Conservation (phyloP, 2,888 invertebrate species). For the Pristionchus entomophagus region DNA sequence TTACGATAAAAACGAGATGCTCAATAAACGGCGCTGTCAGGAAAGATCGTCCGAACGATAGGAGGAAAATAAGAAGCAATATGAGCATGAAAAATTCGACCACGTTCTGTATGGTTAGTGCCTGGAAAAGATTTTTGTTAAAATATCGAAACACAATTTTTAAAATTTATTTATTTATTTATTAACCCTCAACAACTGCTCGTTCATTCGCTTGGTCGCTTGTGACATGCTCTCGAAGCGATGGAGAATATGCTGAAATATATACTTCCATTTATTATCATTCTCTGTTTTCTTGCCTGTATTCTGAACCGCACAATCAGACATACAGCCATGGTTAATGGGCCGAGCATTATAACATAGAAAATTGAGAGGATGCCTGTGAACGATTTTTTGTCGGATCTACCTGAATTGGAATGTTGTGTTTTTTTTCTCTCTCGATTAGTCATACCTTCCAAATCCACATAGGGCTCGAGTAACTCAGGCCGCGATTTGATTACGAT, state of each 20-base stretch:
- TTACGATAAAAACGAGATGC: slow-evolving; percentile 13
- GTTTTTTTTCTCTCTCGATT: neutral
- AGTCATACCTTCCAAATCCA: slow-evolving; percentile 9
- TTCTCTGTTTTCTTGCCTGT: neutral
- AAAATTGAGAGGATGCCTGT: slow-evolving; percentile 6
- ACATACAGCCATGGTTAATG: neutral
- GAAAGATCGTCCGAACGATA: neutral
- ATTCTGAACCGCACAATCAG: neutral
- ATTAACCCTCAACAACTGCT: neutral
- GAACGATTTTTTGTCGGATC: slow-evolving; percentile 20
- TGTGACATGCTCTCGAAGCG: slow-evolving; percentile 14
- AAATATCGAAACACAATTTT: neutral
- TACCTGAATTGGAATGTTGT: neutral
- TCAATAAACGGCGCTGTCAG: neutral
- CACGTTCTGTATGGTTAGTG: slow-evolving; percentile 9
- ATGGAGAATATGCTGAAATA: neutral
- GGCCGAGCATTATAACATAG: slow-evolving; percentile 16
- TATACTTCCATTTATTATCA: neutral
- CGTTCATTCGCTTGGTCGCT: slow-evolving; percentile 31
- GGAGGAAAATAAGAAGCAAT: neutral
- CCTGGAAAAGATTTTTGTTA: neutral
- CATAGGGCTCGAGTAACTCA: slow-evolving; percentile 9
- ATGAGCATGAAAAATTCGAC: slow-evolving; percentile 34
- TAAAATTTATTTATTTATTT: too few species aligned
- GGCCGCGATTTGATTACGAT: neutral